Evolutionary conservation across 2,888 invertebrate genomes (phyloP), one percentile per base, ranked within the genome.

Genomic region (Proisotoma minuta): DNA sequence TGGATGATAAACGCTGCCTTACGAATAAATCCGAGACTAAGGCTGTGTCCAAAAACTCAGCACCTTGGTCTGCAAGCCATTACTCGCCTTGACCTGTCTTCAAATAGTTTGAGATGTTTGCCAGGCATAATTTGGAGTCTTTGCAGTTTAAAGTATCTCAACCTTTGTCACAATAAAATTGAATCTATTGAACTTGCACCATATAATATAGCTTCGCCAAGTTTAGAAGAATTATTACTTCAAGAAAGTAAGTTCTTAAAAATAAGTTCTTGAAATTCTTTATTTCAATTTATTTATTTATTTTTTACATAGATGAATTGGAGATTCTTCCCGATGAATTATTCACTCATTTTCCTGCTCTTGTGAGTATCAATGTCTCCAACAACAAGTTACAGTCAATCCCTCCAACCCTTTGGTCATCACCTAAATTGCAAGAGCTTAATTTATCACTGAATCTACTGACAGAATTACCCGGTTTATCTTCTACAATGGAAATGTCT

Each of bases 21-120:
- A 40, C 86, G 88, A 63, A 86, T 94, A 23, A 98, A 97, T 79
- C 86, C 87, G 1, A 86, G 87, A 74, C 79, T 96, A 26, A 84
- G 86, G 71, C 83, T 87, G 56, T 86, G 86, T 77, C 84, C 85
- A 3, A 79, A 83, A 66, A 82, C 84, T 70, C 82, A 82, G 69
- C 84, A 85, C 61, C 83, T 87, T 3, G 86, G 91, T 0, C 79
- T 95, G n/a, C 88, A 87, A 75, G 94, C 96, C 0, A 87, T 99
- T 62, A 99, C 98, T 0, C 83, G 96, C 40, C 81, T 98, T 26
- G 98, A 99, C 78, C 83, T 98, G 47, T 94, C 96, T 5, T 87
- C 88, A 76, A 99, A 98, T 79, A 85, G 87, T 62, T 82, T 99
- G 54, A 83, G 85, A 0, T 81, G 83, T 26, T 78, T 98, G 72